These are phyloP conservation scores for Macrotus californicus DNA, from an alignment of 2,113 vertebrate genomes.

Conservation along the genomic window DNA sequence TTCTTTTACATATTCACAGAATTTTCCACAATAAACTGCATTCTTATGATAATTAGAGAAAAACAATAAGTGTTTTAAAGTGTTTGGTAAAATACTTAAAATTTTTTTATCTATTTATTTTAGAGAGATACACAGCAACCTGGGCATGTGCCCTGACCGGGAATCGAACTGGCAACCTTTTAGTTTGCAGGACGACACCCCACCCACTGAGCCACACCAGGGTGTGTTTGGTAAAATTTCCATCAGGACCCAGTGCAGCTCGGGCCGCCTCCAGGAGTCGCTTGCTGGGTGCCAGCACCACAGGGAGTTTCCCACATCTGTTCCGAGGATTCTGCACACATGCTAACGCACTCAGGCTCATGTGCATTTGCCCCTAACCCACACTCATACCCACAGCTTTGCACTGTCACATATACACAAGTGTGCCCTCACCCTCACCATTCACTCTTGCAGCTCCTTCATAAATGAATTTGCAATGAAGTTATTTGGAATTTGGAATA, in stretches of 20 bases:
- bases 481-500: neutral
- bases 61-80: neutral
- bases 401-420: fast-evolving
- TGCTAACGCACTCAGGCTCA: neutral
- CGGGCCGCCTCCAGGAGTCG: neutral
- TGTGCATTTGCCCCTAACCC: neutral
- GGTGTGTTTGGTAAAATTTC: neutral
- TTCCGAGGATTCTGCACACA: neutral
- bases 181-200: no score
- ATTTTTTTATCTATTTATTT: no score
- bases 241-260: neutral
- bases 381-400: fast-evolving
- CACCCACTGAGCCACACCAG: no score
- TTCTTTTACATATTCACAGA: neutral
- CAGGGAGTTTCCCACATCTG: neutral
- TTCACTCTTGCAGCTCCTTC: neutral
- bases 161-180: no score
- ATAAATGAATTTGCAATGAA: neutral
- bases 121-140: no score
- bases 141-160: no score
- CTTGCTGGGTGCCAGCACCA: neutral
- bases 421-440: neutral
- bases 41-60: slow-evolving; percentile 35
- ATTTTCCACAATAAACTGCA: neutral
- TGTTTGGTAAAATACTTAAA: neutral